Percentiles rank a stretch among this genome's conserved stretches.
phyloP scores from a whole-genome alignment of 2,113 vertebrate species.

The Herpetotheres cachinnans region DNA sequence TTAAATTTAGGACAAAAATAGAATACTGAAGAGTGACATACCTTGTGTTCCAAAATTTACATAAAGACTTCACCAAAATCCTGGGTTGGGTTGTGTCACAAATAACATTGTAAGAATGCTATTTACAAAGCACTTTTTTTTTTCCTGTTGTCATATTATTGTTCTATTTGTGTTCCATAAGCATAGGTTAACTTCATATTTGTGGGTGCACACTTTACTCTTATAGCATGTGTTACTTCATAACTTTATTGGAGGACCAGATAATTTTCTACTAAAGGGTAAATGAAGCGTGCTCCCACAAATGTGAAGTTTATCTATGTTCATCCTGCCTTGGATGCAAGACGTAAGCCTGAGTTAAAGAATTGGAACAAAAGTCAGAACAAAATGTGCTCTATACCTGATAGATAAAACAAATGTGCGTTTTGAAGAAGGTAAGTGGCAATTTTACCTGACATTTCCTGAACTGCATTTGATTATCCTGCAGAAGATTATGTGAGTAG shows the following conservation, averaged over 20 bases:
- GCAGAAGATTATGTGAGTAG: not conserved
- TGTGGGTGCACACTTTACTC: not conserved
- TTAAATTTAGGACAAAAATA: not conserved
- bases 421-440: not conserved
- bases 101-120: not conserved
- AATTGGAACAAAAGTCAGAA: not conserved
- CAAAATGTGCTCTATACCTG: not conserved
- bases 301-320: not conserved
- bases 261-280: not conserved
- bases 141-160: not conserved
- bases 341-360: not conserved
- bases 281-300: not conserved
- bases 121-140: not conserved
- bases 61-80: not conserved
- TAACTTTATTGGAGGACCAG: not conserved
- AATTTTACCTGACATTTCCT: not conserved
- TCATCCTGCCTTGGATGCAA: not conserved
- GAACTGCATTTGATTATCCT: slow-evolving; percentile 1
- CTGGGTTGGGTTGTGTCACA: not conserved
- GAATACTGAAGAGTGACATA: not conserved
- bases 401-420: not conserved
- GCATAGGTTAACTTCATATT: not conserved
- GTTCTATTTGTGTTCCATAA: not conserved
- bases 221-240: not conserved
- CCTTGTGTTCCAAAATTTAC: not conserved